Percentiles rank a stretch among this genome's conserved stretches.
phyloP scores from a whole-genome alignment of 2,888 invertebrate genomes.

The Hydrotaea diabolus region DNA sequence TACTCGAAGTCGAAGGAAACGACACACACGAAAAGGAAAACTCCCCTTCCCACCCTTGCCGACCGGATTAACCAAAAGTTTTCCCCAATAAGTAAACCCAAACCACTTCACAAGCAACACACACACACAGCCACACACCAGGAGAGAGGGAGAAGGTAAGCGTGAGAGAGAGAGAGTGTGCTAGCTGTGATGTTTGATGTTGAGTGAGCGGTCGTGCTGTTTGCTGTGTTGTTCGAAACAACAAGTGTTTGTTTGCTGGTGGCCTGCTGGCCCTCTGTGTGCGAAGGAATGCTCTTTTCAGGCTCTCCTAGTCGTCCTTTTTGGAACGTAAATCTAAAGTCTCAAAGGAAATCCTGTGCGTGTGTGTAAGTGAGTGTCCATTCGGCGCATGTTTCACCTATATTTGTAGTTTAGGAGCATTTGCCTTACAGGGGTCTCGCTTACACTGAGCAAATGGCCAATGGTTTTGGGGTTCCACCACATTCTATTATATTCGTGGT shows the following conservation, averaged over 20 bases:
- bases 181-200: not conserved
- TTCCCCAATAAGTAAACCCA: constrained; percentile 42
- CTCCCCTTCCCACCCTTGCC: constrained; percentile 25
- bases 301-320: not conserved
- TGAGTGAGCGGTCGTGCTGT: not conserved
- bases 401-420: too few relatives aligned
- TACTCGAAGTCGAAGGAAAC: not conserved
- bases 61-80: not conserved
- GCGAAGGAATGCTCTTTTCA: constrained; percentile 31
- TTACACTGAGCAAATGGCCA: too few relatives aligned
- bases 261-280: not conserved
- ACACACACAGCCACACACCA: constrained; percentile 46
- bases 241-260: constrained; percentile 61
- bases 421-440: not conserved
- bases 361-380: constrained; percentile 6
- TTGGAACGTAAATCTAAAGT: constrained; percentile 40
- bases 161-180: not conserved
- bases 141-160: constrained; percentile 24
- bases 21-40: not conserved
- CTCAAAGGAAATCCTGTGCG: not conserved
- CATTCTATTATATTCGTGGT: too few relatives aligned
- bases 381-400: constrained; percentile 68
- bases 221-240: constrained; percentile 42
- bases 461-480: too few relatives aligned
- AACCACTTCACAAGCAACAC: not conserved